Evolutionary conservation across 1,140 invertebrate species (phyloP), one percentile per base, ranked within the genome.

Genomic region (Monomorium pharaonis): DNA sequence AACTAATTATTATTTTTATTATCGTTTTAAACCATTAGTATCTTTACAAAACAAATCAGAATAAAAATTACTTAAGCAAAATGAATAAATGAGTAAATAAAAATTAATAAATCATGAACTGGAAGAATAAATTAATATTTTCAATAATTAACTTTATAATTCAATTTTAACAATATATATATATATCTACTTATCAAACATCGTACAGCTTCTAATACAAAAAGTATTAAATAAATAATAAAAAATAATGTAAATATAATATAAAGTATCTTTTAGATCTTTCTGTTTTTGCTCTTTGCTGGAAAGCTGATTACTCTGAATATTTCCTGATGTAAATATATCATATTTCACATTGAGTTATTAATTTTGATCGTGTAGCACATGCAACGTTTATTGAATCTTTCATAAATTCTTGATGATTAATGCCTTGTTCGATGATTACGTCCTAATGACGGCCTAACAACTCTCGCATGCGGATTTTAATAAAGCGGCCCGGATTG

Each of bases 401-500:
- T 44, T 33, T 37, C 7, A 67, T 67, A 37, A 80, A 51, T 69
- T 67, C 3, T 67, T 1, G 62, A 7, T 30, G 21, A 69, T 54
- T 27, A 12, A 33, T 33, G 30, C 44, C 21, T 18, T 9, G 10
- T 24, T 84, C 21, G 10, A 84, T 44, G 84, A 42, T 77, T 77
- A 49, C 83, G 67, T 58, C 24, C 47, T 70, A 56, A 76, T 63
- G 58, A 56, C 47, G 54, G 69, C 24, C 75, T 91, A 88, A 91
- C 87, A 89, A 90, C 89, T 91, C 87, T 92, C 85, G 84, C 86
- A 91, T 86, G 75, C 67, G 74, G 84, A 85, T 91, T 91, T n/a
- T 90, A 90, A 91, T 91, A 88, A 92, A 91, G 75, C 88, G 84
- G 30, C 63, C n/a, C 47, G 60, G 78, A 78, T 47, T n/a, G 77